Conservation (phyloP, 2,888 invertebrate genomes). For the Drosophila paramelanica region DNA sequence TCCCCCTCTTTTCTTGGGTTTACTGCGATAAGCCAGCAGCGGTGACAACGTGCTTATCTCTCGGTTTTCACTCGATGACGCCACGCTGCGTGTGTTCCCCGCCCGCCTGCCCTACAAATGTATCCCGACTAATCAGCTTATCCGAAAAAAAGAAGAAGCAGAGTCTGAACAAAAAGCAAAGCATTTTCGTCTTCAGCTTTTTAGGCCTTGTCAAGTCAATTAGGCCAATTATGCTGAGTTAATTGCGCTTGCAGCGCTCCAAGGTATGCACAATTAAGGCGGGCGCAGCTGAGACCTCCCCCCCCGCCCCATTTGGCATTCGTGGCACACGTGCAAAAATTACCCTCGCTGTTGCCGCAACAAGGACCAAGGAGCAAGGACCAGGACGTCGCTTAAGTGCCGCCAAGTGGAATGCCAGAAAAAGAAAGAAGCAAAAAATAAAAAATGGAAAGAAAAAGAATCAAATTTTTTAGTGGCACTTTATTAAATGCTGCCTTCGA, state of each 20-base stretch:
- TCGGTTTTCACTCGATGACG: slow-evolving; percentile 46
- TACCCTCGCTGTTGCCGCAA: slow-evolving; percentile 44
- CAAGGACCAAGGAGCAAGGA: slow-evolving; percentile 25
- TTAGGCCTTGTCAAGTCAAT: slow-evolving; percentile 70
- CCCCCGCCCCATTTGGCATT: not conserved
- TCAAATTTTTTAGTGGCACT: slow-evolving; percentile 51
- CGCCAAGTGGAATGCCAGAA: slow-evolving; percentile 70
- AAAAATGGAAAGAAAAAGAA: slow-evolving; percentile 21
- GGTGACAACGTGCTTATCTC: slow-evolving; percentile 59
- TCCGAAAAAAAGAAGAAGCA: slow-evolving; percentile 5
- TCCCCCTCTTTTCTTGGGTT: slow-evolving; percentile 52
- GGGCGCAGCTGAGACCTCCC: not conserved
- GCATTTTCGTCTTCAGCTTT: slow-evolving; percentile 25
- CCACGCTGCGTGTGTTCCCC: slow-evolving; percentile 49
- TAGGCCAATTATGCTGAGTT: slow-evolving; percentile 76
- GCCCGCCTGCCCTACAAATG: not conserved
- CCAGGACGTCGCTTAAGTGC: slow-evolving; percentile 60
- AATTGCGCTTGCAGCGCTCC: slow-evolving; percentile 77
- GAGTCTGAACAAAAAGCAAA: slow-evolving; percentile 3
- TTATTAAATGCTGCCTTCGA: slow-evolving; percentile 24
- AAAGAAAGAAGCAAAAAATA: slow-evolving; percentile 25
- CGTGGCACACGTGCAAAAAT: slow-evolving; percentile 71
- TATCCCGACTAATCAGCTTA: slow-evolving; percentile 13
- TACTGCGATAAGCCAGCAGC: slow-evolving; percentile 59
- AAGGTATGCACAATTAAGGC: slow-evolving; percentile 48